These are phyloP conservation scores for Leiothrix lutea DNA, from an alignment of 2,113 vertebrate genomes.

Conservation along the genomic window DNA sequence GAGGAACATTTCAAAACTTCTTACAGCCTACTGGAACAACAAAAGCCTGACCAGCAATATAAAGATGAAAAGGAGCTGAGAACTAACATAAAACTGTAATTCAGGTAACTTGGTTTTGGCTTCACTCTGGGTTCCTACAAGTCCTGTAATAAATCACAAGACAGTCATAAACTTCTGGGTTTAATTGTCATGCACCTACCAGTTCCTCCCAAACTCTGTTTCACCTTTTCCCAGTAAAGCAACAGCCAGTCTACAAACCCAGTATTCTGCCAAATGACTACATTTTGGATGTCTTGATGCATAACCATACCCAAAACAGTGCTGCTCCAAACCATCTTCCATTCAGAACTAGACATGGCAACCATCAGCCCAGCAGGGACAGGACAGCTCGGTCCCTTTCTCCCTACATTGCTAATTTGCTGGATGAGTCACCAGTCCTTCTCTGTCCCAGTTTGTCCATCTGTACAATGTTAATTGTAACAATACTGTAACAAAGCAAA, in stretches of 20 bases:
- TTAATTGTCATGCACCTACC: not conserved
- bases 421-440: not conserved
- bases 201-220: not conserved
- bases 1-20: not conserved
- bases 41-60: not conserved
- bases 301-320: not conserved
- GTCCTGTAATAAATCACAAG: not conserved
- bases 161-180: not conserved
- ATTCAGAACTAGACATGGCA: fast-evolving
- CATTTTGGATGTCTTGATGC: not conserved
- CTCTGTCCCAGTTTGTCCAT: not conserved
- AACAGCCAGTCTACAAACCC: not conserved
- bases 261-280: not conserved
- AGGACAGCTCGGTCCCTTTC: not conserved
- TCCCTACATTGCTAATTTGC: not conserved
- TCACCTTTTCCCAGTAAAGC: not conserved
- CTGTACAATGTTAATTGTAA: not conserved
- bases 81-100: not conserved
- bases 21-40: not conserved
- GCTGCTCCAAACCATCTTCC: not conserved
- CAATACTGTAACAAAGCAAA: not conserved
- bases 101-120: not conserved
- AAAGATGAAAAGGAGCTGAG: not conserved
- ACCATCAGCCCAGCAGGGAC: not conserved
- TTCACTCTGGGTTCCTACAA: not conserved